Evolutionary conservation across 2,888 invertebrate genomes (phyloP).

Genomic region (Mesorhabditis spiculigera): DNA sequence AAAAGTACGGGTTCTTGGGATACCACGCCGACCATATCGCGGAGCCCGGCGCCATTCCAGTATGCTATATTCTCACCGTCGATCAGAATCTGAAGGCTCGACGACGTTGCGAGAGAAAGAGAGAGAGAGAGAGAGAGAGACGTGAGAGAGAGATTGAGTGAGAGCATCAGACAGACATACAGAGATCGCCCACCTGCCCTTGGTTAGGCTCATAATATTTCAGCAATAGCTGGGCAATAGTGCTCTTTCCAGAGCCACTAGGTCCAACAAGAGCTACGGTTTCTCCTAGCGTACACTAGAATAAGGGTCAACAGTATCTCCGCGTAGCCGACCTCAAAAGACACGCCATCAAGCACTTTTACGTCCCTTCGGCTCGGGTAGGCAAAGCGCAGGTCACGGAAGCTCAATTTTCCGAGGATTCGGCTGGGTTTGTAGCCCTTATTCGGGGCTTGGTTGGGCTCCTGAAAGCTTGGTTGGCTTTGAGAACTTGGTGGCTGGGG

Average conservation of each 20-base stretch:
- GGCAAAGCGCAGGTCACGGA: constrained; percentile 60
- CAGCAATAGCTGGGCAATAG: constrained; percentile 42
- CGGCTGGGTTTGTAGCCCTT: constrained; percentile 59
- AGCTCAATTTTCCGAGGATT: constrained; percentile 60
- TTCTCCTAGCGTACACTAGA: constrained; percentile 36
- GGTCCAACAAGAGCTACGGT: constrained; percentile 50
- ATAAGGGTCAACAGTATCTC: too few relatives aligned
- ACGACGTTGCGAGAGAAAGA: too few relatives aligned
- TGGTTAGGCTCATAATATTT: constrained; percentile 44
- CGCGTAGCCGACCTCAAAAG: too few relatives aligned
- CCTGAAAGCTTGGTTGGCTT: constrained; percentile 14
- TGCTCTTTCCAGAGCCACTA: constrained; percentile 48
- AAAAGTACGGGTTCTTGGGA: constrained; percentile 68
- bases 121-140: too few relatives aligned
- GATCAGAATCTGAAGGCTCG: constrained; percentile 48
- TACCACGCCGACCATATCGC: constrained; percentile 59
- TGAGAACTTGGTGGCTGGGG: neutral
- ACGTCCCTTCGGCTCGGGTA: constrained; percentile 62
- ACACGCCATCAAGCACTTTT: constrained; percentile 39
- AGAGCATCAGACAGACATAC: too few relatives aligned
- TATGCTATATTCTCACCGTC: constrained; percentile 61
- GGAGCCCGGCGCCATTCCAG: constrained; percentile 62
- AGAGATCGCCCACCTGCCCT: too few relatives aligned
- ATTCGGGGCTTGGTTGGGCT: constrained; percentile 41
- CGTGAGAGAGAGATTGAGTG: too few relatives aligned